Conservation (phyloP, 2,888 invertebrate genomes). For the Crossocerus cetratus region DNA sequence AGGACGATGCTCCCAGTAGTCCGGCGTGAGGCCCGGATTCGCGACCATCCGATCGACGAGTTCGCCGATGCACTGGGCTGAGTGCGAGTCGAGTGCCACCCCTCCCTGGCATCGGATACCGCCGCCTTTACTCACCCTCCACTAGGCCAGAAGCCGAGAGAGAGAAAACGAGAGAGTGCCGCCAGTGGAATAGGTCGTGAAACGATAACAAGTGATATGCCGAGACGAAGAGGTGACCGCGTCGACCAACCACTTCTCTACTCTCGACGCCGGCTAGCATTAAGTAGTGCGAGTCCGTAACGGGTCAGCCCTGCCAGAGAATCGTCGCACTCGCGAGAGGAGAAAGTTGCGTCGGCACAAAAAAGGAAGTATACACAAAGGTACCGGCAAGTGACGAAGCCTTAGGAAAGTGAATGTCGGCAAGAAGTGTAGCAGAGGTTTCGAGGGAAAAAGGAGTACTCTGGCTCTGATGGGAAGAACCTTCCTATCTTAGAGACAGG, state of each 20-base stretch:
- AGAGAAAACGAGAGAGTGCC: neutral
- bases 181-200: neutral
- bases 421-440: neutral
- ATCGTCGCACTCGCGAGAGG: neutral
- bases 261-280: neutral
- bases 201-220: neutral
- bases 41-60: neutral
- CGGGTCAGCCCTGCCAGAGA: neutral
- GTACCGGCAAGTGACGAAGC: neutral
- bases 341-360: neutral
- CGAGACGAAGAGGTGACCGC: neutral
- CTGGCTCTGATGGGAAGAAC: no score
- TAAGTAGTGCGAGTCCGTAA: neutral
- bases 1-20: neutral
- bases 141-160: neutral
- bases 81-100: neutral
- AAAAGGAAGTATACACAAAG: no score
- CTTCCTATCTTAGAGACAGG: neutral
- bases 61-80: neutral
- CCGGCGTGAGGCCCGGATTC: neutral
- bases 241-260: neutral
- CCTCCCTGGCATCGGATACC: neutral
- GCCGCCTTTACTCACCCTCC: neutral
- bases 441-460: slow-evolving; percentile 6
- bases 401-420: no score